Base-by-base conservation (phyloP, 2,888 invertebrate species). In the Coecobrya sp. region DNA sequence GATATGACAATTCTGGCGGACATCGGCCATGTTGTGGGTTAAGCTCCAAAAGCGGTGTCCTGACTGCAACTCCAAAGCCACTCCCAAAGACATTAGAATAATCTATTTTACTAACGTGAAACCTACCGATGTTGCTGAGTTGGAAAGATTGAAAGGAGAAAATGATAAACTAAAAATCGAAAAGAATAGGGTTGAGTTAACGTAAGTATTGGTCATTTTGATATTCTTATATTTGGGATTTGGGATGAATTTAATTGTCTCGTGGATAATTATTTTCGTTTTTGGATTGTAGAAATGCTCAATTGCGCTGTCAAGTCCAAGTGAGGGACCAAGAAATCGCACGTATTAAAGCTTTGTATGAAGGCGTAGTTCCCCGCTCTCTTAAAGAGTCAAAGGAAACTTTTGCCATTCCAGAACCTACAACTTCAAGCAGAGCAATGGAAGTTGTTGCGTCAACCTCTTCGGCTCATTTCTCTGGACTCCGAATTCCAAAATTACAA, bases 11-110 rank as follows among this genome's bases (percentile, higher is more conserved):
- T 95, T 97, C 97, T 0, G 99, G 99, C 0, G 97, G 97, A 0
- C 99, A 99, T 95, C 96, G 99, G 86, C 96, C 99, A 1, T 97
- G 97, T n/a, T 97, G 98, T 98, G 98, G 98, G 95, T 98, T 5
- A 96, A 96, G 85, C 96, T 96, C 96, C 95, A 96, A 0, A 96
- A 96, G 86, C 96, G 97, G 0, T 99, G 99, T 95, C 99, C 99
- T 0, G 98, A 98, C 22, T 99, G 99, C 95, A 99, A 99, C 95
- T 96, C 97, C 55, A 97, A 97, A 95, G 97, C 98, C 0, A 95
- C 96, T 0, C 95, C 96, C 7, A 97, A 96, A 95, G 98, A 98
- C 95, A 96, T 98, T 86, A 96, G 99, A 55, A 96, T 96, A 94
- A 96, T 99, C 1, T 99, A 98, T 96, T 98, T 98, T 0, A 97